Conservation (phyloP, 2,113 vertebrate species). For the Macrotus californicus region DNA sequence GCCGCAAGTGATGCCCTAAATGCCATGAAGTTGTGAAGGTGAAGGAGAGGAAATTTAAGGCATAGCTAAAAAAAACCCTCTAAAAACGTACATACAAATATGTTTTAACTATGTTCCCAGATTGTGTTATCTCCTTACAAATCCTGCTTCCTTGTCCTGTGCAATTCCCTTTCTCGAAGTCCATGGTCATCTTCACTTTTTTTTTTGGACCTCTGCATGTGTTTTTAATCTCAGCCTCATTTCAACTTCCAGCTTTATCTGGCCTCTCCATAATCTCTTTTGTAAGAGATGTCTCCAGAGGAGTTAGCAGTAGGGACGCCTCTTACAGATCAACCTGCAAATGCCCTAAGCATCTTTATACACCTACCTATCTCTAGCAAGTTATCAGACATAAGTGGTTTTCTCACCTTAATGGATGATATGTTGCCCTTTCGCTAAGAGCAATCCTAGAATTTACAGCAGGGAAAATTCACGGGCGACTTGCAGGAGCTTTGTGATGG, state of each 20-base stretch:
- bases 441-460: neutral
- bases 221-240: neutral
- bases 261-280: neutral
- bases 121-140: neutral
- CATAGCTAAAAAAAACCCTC: neutral
- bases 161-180: neutral
- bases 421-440: neutral
- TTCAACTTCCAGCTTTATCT: neutral
- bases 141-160: neutral
- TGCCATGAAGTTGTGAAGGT: neutral
- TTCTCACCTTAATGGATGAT: neutral
- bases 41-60: neutral
- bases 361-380: neutral
- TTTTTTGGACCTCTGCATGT: neutral
- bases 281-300: neutral
- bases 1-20: neutral
- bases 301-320: neutral
- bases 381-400: neutral
- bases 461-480: slow-evolving; percentile 36
- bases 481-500: slow-evolving; percentile 19
- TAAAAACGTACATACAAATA: neutral
- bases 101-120: neutral
- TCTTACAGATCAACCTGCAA: neutral
- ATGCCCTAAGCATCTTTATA: neutral
- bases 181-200: neutral